These are phyloP conservation scores for Muscina levida DNA, from an alignment of 2,888 invertebrate species.

Conservation along the genomic window DNA sequence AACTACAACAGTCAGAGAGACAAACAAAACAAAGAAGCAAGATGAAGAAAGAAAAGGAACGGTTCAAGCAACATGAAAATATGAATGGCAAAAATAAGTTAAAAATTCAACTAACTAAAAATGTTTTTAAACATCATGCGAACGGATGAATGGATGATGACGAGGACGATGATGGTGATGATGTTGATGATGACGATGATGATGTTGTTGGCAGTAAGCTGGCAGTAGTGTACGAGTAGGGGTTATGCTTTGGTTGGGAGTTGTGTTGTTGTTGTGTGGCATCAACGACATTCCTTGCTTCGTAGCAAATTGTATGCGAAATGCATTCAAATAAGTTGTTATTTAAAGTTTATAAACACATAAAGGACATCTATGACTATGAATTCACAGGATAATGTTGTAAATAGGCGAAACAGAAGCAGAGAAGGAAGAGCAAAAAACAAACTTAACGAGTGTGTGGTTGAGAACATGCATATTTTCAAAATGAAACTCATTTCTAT, in stretches of 20 bases:
- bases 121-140: background rate
- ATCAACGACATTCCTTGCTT: background rate
- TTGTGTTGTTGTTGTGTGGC: background rate
- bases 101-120: background rate
- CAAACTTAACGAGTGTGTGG: background rate
- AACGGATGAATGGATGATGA: background rate
- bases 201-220: background rate
- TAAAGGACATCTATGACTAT: slow-evolving; percentile 17
- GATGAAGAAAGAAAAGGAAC: background rate
- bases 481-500: slow-evolving; percentile 3
- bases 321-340: slow-evolving; percentile 26
- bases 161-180: background rate
- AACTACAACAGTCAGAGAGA: background rate
- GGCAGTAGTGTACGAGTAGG: background rate
- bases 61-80: background rate
- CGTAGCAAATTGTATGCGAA: background rate
- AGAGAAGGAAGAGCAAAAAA: background rate
- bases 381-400: slow-evolving; percentile 4
- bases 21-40: background rate
- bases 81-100: slow-evolving; percentile 10
- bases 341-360: slow-evolving; percentile 16
- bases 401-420: background rate
- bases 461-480: slow-evolving; percentile 8
- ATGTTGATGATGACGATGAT: background rate
- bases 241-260: background rate